Conservation (phyloP, 2,797 vertebrate species). For the Microchirus variegatus region DNA sequence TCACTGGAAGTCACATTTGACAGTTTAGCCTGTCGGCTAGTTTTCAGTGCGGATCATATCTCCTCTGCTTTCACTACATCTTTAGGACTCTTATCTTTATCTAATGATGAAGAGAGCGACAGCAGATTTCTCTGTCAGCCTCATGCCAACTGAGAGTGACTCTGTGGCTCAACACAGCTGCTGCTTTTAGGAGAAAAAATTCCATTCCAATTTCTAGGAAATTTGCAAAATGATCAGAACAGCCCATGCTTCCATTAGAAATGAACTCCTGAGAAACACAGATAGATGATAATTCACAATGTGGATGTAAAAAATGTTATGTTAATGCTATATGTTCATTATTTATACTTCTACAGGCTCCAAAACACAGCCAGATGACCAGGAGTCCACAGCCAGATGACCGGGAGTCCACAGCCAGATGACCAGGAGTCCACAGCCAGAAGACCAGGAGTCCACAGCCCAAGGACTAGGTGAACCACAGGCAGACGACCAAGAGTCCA, state of each 20-base stretch:
- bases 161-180: too few relatives aligned
- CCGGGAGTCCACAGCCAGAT: too few relatives aligned
- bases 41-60: slow-evolving; percentile 26
- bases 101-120: neutral
- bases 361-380: neutral
- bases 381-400: too few relatives aligned
- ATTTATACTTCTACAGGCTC: neutral
- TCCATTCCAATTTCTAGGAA: too few relatives aligned
- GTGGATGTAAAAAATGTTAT: too few relatives aligned
- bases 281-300: neutral
- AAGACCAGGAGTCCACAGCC: too few relatives aligned
- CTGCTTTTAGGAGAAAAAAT: neutral
- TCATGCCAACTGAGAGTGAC: neutral
- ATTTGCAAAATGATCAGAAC: too few relatives aligned
- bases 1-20: slow-evolving; percentile 9
- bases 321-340: neutral
- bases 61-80: neutral
- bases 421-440: too few relatives aligned
- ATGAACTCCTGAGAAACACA: too few relatives aligned
- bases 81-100: neutral
- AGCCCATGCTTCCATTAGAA: too few relatives aligned
- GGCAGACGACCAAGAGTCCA: too few relatives aligned
- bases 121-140: neutral
- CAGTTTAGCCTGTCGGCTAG: slow-evolving; percentile 35
- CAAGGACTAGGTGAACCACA: too few relatives aligned